phyloP scores from a whole-genome alignment of 1,140 invertebrate genomes.

The Platorchestia sp. region DNA sequence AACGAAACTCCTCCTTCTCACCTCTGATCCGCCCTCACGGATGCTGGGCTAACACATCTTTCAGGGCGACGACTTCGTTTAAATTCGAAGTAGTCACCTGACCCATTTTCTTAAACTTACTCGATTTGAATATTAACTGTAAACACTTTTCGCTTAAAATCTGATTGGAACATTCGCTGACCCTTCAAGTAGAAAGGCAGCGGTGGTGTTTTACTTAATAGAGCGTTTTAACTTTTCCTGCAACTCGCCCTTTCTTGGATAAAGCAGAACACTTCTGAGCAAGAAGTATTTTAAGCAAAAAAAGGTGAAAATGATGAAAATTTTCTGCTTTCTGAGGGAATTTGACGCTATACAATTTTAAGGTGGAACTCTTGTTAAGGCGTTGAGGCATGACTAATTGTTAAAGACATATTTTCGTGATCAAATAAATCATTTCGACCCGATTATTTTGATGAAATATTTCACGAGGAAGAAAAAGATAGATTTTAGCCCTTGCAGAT shows the following conservation, averaged over 20 bases:
- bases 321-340: too few species aligned
- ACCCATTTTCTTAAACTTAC: constrained; percentile 22
- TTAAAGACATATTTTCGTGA: too few species aligned
- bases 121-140: constrained; percentile 4
- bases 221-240: neutral
- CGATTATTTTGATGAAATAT: too few species aligned
- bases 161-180: constrained; percentile 30
- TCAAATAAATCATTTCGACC: too few species aligned
- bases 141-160: constrained; percentile 27
- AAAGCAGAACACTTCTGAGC: too few species aligned
- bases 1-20: neutral
- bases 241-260: neutral
- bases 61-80: neutral
- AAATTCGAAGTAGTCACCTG: constrained; percentile 41
- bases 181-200: neutral
- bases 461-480: too few species aligned
- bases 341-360: too few species aligned
- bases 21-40: constrained; percentile 11
- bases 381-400: too few species aligned
- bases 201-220: neutral
- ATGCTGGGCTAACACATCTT: constrained; percentile 11
- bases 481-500: too few species aligned
- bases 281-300: too few species aligned
- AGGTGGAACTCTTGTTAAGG: too few species aligned
- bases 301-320: too few species aligned